phyloP scores from a whole-genome alignment of 1,140 invertebrate genomes.

The Cotesia vestalis region DNA sequence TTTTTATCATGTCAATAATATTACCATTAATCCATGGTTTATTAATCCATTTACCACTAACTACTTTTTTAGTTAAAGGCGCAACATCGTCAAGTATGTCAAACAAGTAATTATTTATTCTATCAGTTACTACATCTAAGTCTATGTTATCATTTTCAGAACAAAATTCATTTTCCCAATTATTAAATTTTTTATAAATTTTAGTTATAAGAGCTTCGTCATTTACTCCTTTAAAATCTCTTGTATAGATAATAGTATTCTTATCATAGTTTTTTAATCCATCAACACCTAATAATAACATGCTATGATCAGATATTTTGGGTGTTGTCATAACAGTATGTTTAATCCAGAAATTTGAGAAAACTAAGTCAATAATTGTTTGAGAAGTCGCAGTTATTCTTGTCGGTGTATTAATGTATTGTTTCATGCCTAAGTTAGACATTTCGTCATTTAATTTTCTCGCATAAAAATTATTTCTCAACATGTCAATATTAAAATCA shows the following conservation, averaged over 20 bases:
- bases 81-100: background rate
- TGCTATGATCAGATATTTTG: background rate
- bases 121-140: no score
- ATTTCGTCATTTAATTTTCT: background rate
- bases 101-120: no score
- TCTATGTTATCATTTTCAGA: no score
- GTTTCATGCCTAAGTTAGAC: background rate
- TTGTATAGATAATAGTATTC: background rate
- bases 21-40: background rate
- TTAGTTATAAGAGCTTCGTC: no score
- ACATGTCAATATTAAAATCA: constrained; percentile 29
- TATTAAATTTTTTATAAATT: no score
- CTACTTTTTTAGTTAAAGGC: background rate
- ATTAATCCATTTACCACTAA: background rate
- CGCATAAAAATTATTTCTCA: background rate
- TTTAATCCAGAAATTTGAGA: background rate
- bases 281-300: background rate
- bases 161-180: no score
- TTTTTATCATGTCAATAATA: background rate
- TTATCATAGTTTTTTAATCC: background rate
- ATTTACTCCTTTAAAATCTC: no score
- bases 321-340: background rate
- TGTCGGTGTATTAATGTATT: background rate
- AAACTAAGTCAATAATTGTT: background rate
- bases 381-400: background rate